Evolutionary conservation across 2,888 invertebrate species (phyloP), one percentile per base, ranked within the genome.

Genomic region (Tetragonula carbonaria): DNA sequence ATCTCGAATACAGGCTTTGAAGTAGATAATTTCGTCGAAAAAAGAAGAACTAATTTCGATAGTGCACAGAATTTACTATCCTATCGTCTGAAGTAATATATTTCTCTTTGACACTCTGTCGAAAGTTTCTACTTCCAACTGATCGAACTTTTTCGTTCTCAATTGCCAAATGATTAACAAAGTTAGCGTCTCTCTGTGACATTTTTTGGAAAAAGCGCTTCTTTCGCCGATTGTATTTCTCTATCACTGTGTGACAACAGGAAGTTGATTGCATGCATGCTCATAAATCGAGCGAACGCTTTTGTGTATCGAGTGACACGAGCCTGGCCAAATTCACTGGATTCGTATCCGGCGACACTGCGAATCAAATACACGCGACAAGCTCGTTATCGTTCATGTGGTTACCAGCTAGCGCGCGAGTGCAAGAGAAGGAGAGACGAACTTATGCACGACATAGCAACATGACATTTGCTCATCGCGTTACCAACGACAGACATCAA

Each of bases 241-340:
- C 45, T 11, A 2, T 45, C 78, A 45, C 75, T 28, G 81, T 62
- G 70, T 79, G 82, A 80, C 67, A 73, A 33, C 38, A 65, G 78
- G 86, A 80, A 88, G 80, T 75, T 75, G 28, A 28, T 23, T 23
- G 38, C 72, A 28, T 28, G 18, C 71, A 78, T 45, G 87, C 78
- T 81, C 87, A 86, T 89, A 90, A 90, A 90, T 90, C 86, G 87
- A 82, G 82, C 86, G 89, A 83, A 81, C 84, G 87, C 86, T 90
- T 87, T 90, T 87, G 86, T 84, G 85, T 86, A 87, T 89, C 89
- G 81, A 86, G 78, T 89, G 90, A 89, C 90, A 89, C 65, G 77
- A 70, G 74, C 72, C 81, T 72, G 74, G 65, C 65, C 80, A 79
- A 80, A 86, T 84, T 86, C 85, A 77, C 68, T 23, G 75, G 73